Percentiles rank a stretch among this genome's conserved stretches.
Conservation (phyloP, 2,797 vertebrate genomes). For the Sciaenops ocellatus region DNA sequence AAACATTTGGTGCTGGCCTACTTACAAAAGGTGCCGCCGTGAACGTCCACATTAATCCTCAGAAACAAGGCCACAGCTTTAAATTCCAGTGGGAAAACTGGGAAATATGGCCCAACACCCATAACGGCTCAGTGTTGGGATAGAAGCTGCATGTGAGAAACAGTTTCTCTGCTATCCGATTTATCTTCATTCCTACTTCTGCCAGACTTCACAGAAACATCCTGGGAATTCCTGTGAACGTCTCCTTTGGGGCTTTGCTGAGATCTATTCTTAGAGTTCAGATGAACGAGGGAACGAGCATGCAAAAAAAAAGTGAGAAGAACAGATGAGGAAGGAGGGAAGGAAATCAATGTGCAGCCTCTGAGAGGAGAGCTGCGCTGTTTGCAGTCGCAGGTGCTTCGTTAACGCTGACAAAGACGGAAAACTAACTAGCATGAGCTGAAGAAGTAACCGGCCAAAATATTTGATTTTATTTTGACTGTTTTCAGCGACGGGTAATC, state of each 20-base stretch:
- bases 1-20: conserved; percentile 6
- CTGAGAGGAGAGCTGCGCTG: conserved; percentile 55
- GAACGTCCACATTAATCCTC: conserved; percentile 23
- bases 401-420: conserved; percentile 60
- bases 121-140: neutral
- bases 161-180: conserved; percentile 28
- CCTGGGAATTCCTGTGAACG: conserved; percentile 49
- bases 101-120: neutral
- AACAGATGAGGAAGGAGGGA: conserved; percentile 53
- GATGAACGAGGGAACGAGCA: conserved; percentile 43
- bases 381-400: conserved; percentile 56
- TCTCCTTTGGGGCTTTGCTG: conserved; percentile 51
- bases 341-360: conserved; percentile 69
- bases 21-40: conserved; percentile 7
- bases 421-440: conserved; percentile 31
- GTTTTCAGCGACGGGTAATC: neutral
- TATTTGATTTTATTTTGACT: conserved; percentile 25
- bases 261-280: conserved; percentile 58
- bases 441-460: neutral
- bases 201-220: conserved; percentile 43
- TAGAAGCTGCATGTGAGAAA: conserved; percentile 3
- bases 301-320: conserved; percentile 28
- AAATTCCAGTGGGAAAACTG: conserved; percentile 9
- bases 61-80: conserved; percentile 40
- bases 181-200: conserved; percentile 54